A percentile compares a stretch with the other conserved stretches of the same genome.
These are phyloP conservation scores for Penaeus vannamei DNA, from an alignment of 1,140 invertebrate species.

Conservation along the genomic window DNA sequence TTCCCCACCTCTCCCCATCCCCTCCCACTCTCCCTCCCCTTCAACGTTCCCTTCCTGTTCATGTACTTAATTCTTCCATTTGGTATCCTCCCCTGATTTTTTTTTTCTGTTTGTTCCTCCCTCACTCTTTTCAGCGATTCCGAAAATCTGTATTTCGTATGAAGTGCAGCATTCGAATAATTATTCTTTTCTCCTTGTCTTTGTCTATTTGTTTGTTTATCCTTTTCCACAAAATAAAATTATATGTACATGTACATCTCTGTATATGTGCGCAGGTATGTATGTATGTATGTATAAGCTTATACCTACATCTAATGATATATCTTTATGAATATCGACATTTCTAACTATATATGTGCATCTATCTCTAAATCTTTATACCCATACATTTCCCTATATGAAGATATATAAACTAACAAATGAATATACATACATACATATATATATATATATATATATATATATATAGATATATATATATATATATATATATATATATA, in stretches of 20 bases:
- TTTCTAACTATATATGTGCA: constrained; percentile 7
- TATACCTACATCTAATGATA: background rate
- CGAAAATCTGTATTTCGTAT: too few relatives aligned
- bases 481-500: constrained; percentile 29
- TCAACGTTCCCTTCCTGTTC: too few relatives aligned
- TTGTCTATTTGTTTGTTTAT: too few relatives aligned
- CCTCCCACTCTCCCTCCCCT: too few relatives aligned
- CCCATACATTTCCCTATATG: background rate
- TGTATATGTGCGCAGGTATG: constrained; percentile 14
- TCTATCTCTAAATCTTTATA: constrained; percentile 11
- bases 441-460: constrained; percentile 33
- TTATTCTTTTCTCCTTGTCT: background rate
- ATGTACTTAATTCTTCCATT: too few relatives aligned
- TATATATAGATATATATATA: constrained; percentile 29
- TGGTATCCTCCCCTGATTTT: too few relatives aligned
- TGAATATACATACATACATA: background rate
- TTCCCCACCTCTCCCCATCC: too few relatives aligned
- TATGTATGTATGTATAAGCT: constrained; percentile 3
- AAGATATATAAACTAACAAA: background rate
- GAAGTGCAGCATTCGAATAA: too few relatives aligned
- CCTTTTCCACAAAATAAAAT: background rate
- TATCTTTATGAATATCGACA: background rate
- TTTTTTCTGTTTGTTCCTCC: too few relatives aligned
- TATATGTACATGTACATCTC: background rate
- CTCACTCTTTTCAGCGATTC: too few relatives aligned